These are phyloP conservation scores for Drosophila sucinea DNA, from an alignment of 1,140 invertebrate genomes.

Conservation along the genomic window DNA sequence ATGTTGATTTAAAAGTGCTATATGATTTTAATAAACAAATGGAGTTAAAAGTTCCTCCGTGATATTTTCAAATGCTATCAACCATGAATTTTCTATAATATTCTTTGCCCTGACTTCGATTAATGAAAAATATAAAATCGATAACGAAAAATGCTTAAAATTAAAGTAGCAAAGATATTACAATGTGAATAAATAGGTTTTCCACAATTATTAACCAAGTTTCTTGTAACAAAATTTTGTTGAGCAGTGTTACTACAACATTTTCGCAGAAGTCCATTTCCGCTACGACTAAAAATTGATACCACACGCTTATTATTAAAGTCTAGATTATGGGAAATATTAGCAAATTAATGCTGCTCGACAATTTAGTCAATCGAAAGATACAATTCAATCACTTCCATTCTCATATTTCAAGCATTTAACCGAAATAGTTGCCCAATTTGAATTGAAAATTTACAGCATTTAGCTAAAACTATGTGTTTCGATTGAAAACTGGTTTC, in stretches of 20 bases:
- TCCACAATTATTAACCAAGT: not conserved
- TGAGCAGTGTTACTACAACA: not conserved
- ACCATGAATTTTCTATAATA: no score
- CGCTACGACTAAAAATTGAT: not conserved
- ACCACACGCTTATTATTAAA: not conserved
- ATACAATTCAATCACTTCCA: slow-evolving; percentile 1
- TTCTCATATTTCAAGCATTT: slow-evolving; percentile 10
- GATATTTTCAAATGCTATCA: no score
- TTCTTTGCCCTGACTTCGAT: no score
- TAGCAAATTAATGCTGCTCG: not conserved
- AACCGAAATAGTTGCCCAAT: not conserved
- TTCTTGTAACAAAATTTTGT: not conserved
- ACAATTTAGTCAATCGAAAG: slow-evolving; percentile 1
- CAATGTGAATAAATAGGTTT: not conserved
- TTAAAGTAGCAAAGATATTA: no score
- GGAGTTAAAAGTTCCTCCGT: no score
- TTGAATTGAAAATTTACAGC: not conserved
- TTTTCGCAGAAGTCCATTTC: not conserved
- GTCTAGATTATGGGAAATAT: not conserved
- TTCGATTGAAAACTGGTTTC: slow-evolving; percentile 11
- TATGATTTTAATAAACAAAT: no score
- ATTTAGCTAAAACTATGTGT: not conserved
- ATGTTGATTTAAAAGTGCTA: no score
- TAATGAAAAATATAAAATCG: no score
- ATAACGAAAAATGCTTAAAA: no score